Percentiles rank a stretch among this genome's conserved stretches.
Evolutionary conservation across 2,113 vertebrate genomes (phyloP).

Genomic region (Sitta europaea): DNA sequence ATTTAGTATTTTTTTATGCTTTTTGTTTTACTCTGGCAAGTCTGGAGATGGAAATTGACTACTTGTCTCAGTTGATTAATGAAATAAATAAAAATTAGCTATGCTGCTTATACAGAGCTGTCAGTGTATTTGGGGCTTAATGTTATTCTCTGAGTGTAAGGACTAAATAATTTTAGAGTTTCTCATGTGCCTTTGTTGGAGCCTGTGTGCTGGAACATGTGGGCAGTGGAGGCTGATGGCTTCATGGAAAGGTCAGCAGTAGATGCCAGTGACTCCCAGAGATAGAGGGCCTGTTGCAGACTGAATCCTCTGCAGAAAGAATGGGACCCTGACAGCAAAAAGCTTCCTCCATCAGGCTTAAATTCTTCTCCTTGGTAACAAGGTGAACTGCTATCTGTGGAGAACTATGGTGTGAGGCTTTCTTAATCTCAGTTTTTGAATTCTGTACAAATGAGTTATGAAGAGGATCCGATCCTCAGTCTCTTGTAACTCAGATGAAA

Average conservation of each 20-base stretch:
- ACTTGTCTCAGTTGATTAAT: neutral
- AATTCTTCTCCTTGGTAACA: neutral
- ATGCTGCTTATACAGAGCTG: neutral
- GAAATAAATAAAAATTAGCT: neutral
- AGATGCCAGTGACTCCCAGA: neutral
- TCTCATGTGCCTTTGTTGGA: neutral
- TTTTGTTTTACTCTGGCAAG: neutral
- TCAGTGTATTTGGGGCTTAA: neutral
- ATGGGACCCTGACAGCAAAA: neutral
- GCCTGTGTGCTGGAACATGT: fast-evolving
- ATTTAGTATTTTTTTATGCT: neutral
- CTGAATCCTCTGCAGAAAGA: neutral
- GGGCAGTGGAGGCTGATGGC: neutral
- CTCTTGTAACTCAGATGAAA: neutral
- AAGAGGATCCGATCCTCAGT: neutral
- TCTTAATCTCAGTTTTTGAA: neutral
- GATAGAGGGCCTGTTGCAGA: neutral
- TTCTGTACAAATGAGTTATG: neutral
- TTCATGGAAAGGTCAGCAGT: neutral
- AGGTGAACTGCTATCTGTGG: neutral
- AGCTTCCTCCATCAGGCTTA: neutral
- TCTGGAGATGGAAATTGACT: neutral
- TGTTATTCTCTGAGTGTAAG: neutral
- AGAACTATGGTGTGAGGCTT: neutral
- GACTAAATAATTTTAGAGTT: neutral